A percentile compares a stretch with the other conserved stretches of the same genome.
Conservation (phyloP, 2,113 vertebrate species). For the Brachypteracias leptosomus region DNA sequence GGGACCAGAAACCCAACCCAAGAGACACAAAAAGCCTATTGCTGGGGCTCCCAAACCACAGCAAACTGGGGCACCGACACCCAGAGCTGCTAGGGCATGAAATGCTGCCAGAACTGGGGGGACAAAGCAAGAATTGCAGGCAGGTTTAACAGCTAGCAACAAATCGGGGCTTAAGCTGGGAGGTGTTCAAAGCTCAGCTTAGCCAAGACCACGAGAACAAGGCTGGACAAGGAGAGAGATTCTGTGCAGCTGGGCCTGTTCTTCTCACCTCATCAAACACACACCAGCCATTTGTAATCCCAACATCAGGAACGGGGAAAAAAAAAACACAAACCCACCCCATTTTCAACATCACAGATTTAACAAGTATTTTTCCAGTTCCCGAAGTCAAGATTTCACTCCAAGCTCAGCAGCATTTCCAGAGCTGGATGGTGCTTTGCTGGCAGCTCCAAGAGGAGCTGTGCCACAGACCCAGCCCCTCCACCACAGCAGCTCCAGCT, state of each 20-base stretch:
- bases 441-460: background rate
- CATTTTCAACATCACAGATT: background rate
- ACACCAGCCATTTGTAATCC: background rate
- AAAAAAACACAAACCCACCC: accelerated
- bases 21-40: background rate
- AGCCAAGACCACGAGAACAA: background rate
- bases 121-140: background rate
- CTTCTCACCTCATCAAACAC: background rate
- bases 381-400: background rate
- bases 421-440: accelerated
- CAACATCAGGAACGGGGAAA: too few relatives aligned
- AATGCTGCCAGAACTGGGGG: background rate
- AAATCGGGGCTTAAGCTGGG: accelerated
- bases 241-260: background rate
- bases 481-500: background rate
- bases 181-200: background rate
- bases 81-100: accelerated
- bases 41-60: background rate
- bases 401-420: background rate
- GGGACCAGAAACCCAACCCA: background rate
- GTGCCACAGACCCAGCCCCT: background rate
- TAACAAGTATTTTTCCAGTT: background rate
- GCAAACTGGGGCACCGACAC: accelerated
- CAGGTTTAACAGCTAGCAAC: background rate
- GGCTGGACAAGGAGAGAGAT: background rate